Conservation (phyloP, 2,797 vertebrate genomes). For the Lithobates sylvaticus region DNA sequence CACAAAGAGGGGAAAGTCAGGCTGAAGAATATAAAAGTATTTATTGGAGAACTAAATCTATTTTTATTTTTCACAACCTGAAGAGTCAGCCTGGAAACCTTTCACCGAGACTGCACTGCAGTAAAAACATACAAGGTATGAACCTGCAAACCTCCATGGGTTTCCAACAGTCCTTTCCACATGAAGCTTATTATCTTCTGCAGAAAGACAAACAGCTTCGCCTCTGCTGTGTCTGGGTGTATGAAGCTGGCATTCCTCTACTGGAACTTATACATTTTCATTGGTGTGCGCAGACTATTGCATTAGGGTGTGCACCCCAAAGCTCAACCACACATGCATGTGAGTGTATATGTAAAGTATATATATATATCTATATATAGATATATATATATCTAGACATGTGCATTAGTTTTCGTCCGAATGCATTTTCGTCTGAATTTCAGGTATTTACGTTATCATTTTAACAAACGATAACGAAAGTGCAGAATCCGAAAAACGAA, state of each 20-base stretch:
- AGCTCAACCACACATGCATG: too few species aligned
- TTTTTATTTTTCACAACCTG: constrained; percentile 50
- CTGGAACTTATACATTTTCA: background rate
- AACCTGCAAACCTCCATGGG: constrained; percentile 37
- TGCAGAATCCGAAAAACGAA: too few species aligned
- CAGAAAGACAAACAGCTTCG: constrained; percentile 36
- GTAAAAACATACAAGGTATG: constrained; percentile 27
- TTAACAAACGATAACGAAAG: too few species aligned
- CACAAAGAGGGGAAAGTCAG: constrained; percentile 48
- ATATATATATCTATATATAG: too few species aligned
- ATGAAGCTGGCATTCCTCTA: background rate
- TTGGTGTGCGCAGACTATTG: too few species aligned
- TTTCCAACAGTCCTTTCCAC: constrained; percentile 9
- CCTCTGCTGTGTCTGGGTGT: background rate
- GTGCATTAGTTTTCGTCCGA: too few species aligned
- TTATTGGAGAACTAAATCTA: constrained; percentile 55
- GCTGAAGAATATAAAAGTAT: constrained; percentile 52
- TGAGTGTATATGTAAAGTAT: too few species aligned
- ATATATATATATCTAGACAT: too few species aligned
- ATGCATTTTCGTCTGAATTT: too few species aligned
- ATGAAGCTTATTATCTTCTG: constrained; percentile 18
- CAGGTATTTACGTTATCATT: too few species aligned
- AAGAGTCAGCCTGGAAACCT: constrained; percentile 41
- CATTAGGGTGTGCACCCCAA: too few species aligned
- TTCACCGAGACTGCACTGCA: constrained; percentile 37